Evolutionary conservation across 2,797 vertebrate genomes (phyloP).

Genomic region (Megaceryle alcyon): DNA sequence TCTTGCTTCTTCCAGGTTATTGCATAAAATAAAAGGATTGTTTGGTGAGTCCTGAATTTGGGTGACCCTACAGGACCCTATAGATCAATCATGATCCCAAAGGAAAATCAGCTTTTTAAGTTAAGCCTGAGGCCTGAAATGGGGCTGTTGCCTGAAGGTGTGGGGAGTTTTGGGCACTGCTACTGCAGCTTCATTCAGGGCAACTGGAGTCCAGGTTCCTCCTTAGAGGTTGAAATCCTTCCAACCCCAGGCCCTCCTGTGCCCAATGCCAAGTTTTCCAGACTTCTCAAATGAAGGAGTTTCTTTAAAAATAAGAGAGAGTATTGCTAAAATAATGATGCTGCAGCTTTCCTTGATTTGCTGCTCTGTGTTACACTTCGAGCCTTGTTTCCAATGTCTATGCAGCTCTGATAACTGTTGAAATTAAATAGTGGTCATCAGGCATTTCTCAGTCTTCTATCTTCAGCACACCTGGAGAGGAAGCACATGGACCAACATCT

Average conservation of each 20-base stretch:
- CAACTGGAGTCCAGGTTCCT: not conserved
- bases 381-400: not conserved
- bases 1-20: not conserved
- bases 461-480: not conserved
- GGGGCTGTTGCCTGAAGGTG: not conserved
- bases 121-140: not conserved
- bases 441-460: not conserved
- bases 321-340: not conserved
- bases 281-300: not conserved
- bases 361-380: not conserved
- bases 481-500: fast-evolving
- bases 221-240: not conserved
- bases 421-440: not conserved
- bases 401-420: not conserved
- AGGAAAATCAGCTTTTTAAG: not conserved
- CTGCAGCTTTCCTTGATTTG: not conserved
- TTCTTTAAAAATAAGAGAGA: not conserved
- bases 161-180: not conserved
- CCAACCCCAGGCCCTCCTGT: not conserved
- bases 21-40: fast-evolving
- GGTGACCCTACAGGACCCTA: not conserved
- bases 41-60: not conserved
- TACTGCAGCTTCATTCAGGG: fast-evolving
- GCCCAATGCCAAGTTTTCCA: not conserved
- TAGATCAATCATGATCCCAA: not conserved